Evolutionary conservation across 2,888 invertebrate species (phyloP), one percentile per base, ranked within the genome.

Genomic region (Oscheius myriophilus): DNA sequence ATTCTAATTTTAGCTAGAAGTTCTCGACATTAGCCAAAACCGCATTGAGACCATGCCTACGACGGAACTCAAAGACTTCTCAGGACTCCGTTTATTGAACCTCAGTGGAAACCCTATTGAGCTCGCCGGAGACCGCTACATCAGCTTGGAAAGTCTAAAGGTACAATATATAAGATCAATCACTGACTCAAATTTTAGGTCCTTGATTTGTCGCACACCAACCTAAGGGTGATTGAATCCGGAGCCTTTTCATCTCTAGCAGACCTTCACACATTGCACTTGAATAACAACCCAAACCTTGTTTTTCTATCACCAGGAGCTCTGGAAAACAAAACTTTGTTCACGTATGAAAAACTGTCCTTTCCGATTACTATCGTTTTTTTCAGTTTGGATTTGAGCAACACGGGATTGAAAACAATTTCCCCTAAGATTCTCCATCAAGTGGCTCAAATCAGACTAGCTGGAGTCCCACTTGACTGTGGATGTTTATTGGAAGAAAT

Each of bases 101-200:
- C 18, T 76, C 14, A 76, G 76, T 39, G 51, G 43, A 21, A 76
- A 76, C 53, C 69, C 70, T 1, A 62, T 76, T 18, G 53, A 59
- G 23, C 26, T 67, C 2, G 62, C 69, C 14, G 33, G 55, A 11
- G 67, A 76, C 45, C 65, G 58, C 16, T 64, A 64, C 16, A 39
- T 76, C 2, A 62, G 57, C 52, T 43, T 73, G 26, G 70, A 63
- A 11, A 69, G 71, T 45, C 51, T 76, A 4, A 70, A 71, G 66
- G 67, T 73, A 63, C 33, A 3, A 9, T 33, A 33, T 18, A n/a
- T 18, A 18, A n/a, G 2, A 49, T 21, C 41, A 26, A 25, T 0
- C 23, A 1, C 18, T 21, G 14, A 11, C 25, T 14, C 6, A 2
- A 2, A 4, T 55, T 57, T 54, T 25, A 71, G 69, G 55, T 69